A percentile compares a stretch with the other conserved stretches of the same genome.
Conservation (phyloP, 2,797 vertebrate genomes). For the Amphiprion clarkii region DNA sequence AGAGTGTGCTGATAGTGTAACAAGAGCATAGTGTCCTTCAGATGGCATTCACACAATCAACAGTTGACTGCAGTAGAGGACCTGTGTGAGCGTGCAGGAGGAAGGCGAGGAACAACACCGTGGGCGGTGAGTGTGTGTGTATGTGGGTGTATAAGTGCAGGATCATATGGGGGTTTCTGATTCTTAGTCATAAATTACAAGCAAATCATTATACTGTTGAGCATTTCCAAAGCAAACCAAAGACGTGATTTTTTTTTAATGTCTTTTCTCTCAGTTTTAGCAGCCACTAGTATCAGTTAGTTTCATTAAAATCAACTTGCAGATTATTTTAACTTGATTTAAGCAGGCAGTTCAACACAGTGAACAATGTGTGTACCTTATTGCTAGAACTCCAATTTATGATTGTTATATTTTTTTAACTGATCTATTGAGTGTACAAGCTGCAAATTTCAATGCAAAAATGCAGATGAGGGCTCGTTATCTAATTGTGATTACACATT, state of each 20-base stretch:
- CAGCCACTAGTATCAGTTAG: neutral
- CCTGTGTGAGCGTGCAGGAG: slow-evolving; percentile 20
- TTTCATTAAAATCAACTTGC: neutral
- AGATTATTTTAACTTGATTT: neutral
- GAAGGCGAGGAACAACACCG: slow-evolving; percentile 12
- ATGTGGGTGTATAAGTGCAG: slow-evolving; percentile 13
- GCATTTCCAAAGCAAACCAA: neutral
- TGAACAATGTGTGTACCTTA: neutral
- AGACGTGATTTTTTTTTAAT: neutral
- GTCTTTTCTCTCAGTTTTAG: neutral
- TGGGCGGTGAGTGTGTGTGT: slow-evolving; percentile 1
- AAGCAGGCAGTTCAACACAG: neutral
- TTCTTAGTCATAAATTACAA: neutral
- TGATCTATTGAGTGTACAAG: neutral
- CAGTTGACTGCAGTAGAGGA: slow-evolving; percentile 53
- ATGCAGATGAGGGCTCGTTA: neutral
- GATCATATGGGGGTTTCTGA: neutral
- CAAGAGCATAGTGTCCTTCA: slow-evolving; percentile 60
- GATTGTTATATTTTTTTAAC: neutral
- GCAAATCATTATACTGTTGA: neutral
- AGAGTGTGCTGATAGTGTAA: slow-evolving; percentile 45
- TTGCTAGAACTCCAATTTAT: neutral
- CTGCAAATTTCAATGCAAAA: neutral
- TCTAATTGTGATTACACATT: neutral
- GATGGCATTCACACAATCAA: slow-evolving; percentile 59